Evolutionary conservation across 1,140 invertebrate species (phyloP), one percentile per base, ranked within the genome.

Genomic region (Lineus longissimus): DNA sequence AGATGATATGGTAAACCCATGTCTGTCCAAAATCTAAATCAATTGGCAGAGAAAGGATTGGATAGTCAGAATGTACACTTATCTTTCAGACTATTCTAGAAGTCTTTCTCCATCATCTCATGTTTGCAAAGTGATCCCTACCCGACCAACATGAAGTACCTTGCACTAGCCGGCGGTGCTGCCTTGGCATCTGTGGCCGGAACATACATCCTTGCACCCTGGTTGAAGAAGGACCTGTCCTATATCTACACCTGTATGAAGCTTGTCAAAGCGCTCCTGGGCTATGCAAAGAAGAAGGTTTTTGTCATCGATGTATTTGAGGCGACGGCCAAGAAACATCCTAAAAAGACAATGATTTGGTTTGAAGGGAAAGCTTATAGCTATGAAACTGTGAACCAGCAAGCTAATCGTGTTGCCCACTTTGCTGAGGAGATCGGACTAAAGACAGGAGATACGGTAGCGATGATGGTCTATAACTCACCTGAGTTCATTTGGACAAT

Each of bases 401-500:
- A 75, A 47, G 72, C 75, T 0, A 74, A 72, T 40, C 69, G 62
- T 33, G 74, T 78, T 1, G 76, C 75, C 6, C 70, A 71, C 36
- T 62, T 70, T 23, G 66, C 69, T n/a, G 30, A 56, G 11, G 41
- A 58, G 1, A 68, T 67, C 59, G 70, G 70, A 1, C 36, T 77
- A 0, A 56, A 65, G 29, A 2, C 43, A 1, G 74, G 71, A 0
- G 73, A 75, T 31, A 70, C 67, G 27, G 70, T 77, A 0, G 71
- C 76, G 2, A 61, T 79, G 6, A 63, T 76, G 62, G 60, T 73
- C 29, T 54, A 68, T 27, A 79, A 79, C 64, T 67, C 71, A 19
- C 77, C 75, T 23, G 69, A 66, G 9, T 79, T 74, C 62, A 60
- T 76, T 1, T 79, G 77, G 77, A 72, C 70, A 41, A 70, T 76